These are phyloP conservation scores for Propithecus deckenii DNA, from an alignment of 2,797 vertebrate species.

Conservation along the genomic window DNA sequence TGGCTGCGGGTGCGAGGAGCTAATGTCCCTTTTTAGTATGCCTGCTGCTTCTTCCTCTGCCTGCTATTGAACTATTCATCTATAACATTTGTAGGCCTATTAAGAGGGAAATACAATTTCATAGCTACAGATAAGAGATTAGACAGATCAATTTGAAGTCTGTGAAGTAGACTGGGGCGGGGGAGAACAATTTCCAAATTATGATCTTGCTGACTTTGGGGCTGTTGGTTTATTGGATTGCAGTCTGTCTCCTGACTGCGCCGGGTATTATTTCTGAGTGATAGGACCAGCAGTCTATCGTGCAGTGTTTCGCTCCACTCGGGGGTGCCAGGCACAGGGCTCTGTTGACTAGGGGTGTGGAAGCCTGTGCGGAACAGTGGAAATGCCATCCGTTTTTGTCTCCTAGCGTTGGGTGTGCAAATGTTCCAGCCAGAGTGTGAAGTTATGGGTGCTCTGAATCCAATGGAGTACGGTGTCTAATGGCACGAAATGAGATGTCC, in stretches of 20 bases:
- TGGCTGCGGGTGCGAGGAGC: background rate
- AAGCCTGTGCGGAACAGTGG: accelerated
- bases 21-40: conserved; percentile 49
- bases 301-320: background rate
- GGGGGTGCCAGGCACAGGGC: background rate
- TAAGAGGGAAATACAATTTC: conserved; percentile 85
- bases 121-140: conserved; percentile 83
- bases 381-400: accelerated
- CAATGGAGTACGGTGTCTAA: background rate
- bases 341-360: background rate
- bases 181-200: conserved; percentile 49
- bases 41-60: conserved; percentile 8
- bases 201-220: conserved; percentile 30
- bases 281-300: background rate
- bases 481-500: background rate
- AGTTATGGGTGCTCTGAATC: background rate
- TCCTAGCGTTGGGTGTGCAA: background rate
- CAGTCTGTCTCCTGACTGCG: background rate
- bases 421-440: background rate
- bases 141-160: conserved; percentile 80
- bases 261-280: background rate
- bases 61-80: conserved; percentile 69
- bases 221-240: conserved; percentile 54
- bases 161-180: background rate
- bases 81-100: conserved; percentile 80